Base-by-base conservation (phyloP, 2,113 vertebrate genomes). In the Vulpes ferrilata region DNA sequence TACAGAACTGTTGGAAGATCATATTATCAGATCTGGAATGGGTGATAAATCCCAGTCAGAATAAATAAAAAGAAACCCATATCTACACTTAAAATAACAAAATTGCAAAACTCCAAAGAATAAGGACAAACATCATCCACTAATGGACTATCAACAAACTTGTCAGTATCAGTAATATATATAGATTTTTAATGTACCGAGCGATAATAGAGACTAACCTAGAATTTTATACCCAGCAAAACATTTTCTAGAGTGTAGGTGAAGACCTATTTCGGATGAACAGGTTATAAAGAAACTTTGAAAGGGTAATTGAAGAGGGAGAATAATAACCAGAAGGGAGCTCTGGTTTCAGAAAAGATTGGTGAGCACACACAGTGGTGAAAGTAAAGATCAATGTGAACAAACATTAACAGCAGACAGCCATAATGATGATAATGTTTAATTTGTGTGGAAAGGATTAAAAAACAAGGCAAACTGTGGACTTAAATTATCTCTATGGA, bases 211-310 rank as follows among this genome's bases (percentile, higher is more conserved):
- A 87, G 38, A 51, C 64, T 35, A 51, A 51, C 78, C 60, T 89
- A 48, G 95, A 71, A 20, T 73, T 96, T 90, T 85, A 62, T 43
- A 89, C 53, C 12, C 38, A 78, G 90, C 12, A 85, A 85, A 69
- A 62, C 30, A 53, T 69, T 89, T 74, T 76, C 23, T 93, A 48
- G n/a, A 38, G 59, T 51, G 11, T 35, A 96, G 13, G 84, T 38
- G 59, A 87, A 92, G 27, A 80, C 55, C 43, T 43, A n/a, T 85
- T 85, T 90, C n/a, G 43, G 19, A 60, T 35, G 69, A 67, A 67
- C 19, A 84, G 59, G 16, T 4, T 51, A 8, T 85, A 43, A 90
- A 62, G 62, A 79, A 69, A 84, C n/a, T 86, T 86, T 71, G 30
- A 84, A 62, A 79, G 69, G 62, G 5, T 84, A 71, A 48, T 43